A percentile compares a stretch with the other conserved stretches of the same genome.
phyloP scores from a whole-genome alignment of 1,140 invertebrate genomes.

The Holcopasites calliopsidis region DNA sequence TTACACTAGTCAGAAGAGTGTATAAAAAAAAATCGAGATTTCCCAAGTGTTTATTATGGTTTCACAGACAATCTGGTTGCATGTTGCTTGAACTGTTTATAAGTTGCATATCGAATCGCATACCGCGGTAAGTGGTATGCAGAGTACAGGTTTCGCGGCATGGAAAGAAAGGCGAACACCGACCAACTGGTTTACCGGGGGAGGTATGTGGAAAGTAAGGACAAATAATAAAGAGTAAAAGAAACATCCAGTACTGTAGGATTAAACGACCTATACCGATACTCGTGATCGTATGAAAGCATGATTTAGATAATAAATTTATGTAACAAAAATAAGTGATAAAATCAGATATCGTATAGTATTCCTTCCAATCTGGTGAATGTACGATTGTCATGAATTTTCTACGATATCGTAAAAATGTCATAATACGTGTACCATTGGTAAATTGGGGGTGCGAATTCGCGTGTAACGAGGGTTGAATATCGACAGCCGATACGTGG shows the following conservation, averaged over 20 bases:
- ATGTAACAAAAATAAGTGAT: too few species aligned
- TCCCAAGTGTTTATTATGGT: conserved; percentile 4
- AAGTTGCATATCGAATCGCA: conserved; percentile 40
- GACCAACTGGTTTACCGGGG: conserved; percentile 51
- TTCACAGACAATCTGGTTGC: conserved; percentile 23
- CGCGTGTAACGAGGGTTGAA: not conserved
- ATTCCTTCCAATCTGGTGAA: not conserved
- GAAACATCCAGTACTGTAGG: conserved; percentile 12
- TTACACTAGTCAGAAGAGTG: not conserved
- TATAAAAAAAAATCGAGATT: not conserved
- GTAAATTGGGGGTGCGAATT: not conserved
- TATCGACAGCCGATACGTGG: conserved; percentile 34
- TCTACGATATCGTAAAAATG: not conserved
- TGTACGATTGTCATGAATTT: not conserved
- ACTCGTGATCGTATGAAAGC: not conserved
- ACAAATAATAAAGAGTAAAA: conserved; percentile 47
- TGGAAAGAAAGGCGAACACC: conserved; percentile 48
- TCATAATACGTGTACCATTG: too few species aligned
- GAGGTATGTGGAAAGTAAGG: conserved; percentile 51
- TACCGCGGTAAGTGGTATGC: conserved; percentile 41
- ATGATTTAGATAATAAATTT: not conserved
- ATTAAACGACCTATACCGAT: conserved; percentile 21
- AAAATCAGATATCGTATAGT: too few species aligned
- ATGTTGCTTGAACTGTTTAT: conserved; percentile 34
- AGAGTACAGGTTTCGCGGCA: conserved; percentile 42